phyloP scores from a whole-genome alignment of 1,140 invertebrate genomes.

The Brachionus manjavacas region DNA sequence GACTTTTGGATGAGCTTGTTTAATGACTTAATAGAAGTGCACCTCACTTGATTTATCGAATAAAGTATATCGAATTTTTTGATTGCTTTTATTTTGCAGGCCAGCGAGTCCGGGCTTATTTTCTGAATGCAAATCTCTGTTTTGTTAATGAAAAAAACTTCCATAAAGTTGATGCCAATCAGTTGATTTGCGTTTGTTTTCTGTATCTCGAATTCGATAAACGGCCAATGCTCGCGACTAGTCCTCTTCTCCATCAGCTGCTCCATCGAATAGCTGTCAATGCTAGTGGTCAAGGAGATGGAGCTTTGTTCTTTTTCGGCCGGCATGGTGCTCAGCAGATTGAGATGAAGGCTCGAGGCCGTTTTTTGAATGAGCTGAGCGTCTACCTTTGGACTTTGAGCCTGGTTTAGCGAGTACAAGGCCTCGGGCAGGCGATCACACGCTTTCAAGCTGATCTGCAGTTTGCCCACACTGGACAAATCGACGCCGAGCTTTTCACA shows the following conservation, averaged over 20 bases:
- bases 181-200: not conserved
- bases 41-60: slow-evolving; percentile 17
- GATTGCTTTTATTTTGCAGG: not conserved
- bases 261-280: not conserved
- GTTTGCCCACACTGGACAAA: not conserved
- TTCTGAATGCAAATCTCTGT: slow-evolving; percentile 29
- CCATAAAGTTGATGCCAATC: slow-evolving; percentile 32
- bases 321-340: not conserved
- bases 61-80: slow-evolving; percentile 26
- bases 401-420: not conserved
- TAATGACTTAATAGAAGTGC: not conserved
- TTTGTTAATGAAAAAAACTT: slow-evolving; percentile 34
- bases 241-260: slow-evolving; percentile 10
- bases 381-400: not conserved
- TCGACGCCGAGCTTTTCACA: not conserved
- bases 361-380: not conserved
- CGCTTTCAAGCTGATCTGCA: not conserved
- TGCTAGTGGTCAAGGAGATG: slow-evolving; percentile 13
- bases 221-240: slow-evolving; percentile 1
- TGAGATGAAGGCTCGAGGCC: not conserved
- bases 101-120: not conserved
- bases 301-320: not conserved
- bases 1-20: not conserved
- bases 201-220: slow-evolving; percentile 35
- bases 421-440: slow-evolving; percentile 36